Conservation (phyloP, 2,113 vertebrate species). For the Toxotes chatareus region DNA sequence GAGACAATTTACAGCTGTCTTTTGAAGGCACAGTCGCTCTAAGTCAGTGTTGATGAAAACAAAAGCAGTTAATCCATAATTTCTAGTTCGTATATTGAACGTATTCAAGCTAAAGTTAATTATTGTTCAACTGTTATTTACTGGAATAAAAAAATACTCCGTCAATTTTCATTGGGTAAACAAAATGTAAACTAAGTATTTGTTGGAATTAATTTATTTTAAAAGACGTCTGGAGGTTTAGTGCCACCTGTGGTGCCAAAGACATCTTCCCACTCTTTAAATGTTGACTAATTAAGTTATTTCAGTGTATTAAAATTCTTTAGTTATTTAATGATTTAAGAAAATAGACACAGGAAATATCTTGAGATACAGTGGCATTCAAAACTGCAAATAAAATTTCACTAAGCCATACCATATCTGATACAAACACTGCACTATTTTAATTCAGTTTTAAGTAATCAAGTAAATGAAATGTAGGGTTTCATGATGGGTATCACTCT, state of each 20-base stretch:
- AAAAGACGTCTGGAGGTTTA: slow-evolving; percentile 26
- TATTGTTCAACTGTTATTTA: slow-evolving; percentile 35
- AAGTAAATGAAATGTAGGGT: slow-evolving; percentile 12
- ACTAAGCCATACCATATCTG: slow-evolving; percentile 48
- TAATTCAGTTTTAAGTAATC: slow-evolving; percentile 20
- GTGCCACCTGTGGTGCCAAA: slow-evolving; percentile 31
- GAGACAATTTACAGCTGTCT: slow-evolving; percentile 23
- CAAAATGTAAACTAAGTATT: slow-evolving; percentile 21
- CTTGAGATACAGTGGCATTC: slow-evolving; percentile 1
- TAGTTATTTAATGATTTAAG: slow-evolving; percentile 4
- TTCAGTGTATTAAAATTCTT: slow-evolving; percentile 22
- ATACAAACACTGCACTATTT: slow-evolving; percentile 51
- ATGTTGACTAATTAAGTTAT: not conserved
- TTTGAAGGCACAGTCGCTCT: slow-evolving; percentile 2
- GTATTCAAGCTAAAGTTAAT: slow-evolving; percentile 37
- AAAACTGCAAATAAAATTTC: slow-evolving; percentile 25
- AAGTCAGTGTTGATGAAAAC: slow-evolving; percentile 10
- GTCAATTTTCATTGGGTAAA: slow-evolving; percentile 4
- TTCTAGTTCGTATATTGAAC: slow-evolving; percentile 56
- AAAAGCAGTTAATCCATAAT: slow-evolving; percentile 13
- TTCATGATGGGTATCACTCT: slow-evolving; percentile 26
- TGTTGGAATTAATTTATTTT: slow-evolving; percentile 27
- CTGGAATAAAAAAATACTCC: slow-evolving; percentile 7
- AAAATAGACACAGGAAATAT: slow-evolving; percentile 9
- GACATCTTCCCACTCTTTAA: slow-evolving; percentile 13